These are phyloP conservation scores for Tragelaphus scriptus DNA, from an alignment of 2,113 vertebrate genomes.

Conservation along the genomic window DNA sequence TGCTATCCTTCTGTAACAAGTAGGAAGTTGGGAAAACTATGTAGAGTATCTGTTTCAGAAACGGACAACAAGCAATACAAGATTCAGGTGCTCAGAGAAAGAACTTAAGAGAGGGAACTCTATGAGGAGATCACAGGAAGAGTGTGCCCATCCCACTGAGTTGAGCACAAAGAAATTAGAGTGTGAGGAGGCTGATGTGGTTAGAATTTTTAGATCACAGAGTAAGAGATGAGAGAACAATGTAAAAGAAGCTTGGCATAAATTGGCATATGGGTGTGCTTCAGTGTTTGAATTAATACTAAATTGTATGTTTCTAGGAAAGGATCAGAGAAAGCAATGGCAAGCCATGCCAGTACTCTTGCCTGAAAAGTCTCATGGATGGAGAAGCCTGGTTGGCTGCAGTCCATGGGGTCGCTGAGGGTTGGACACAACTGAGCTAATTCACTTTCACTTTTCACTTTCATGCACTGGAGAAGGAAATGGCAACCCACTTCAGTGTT, in stretches of 20 bases:
- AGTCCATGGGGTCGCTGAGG: rapidly evolving
- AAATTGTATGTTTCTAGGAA: background rate
- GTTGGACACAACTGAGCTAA: too few relatives aligned
- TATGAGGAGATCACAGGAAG: background rate
- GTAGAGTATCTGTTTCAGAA: background rate
- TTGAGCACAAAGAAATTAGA: background rate
- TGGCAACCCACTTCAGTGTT: too few relatives aligned
- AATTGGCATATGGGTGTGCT: background rate
- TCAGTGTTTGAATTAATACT: background rate
- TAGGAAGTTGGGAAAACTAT: background rate
- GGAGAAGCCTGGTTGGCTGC: too few relatives aligned
- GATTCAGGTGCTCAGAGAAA: background rate
- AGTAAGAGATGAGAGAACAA: background rate
- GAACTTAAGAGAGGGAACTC: background rate
- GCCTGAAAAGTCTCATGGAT: too few relatives aligned
- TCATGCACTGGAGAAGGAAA: too few relatives aligned
- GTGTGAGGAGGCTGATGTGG: background rate
- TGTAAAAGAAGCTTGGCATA: background rate
- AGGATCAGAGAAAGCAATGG: too few relatives aligned
- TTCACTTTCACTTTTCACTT: too few relatives aligned
- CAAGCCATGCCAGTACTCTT: too few relatives aligned
- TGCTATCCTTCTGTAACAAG: background rate
- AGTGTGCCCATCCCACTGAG: rapidly evolving
- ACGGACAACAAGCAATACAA: background rate
- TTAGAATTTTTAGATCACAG: background rate